Evolutionary conservation across 2,888 invertebrate genomes (phyloP).

Genomic region (Lasioglossum villosulum): DNA sequence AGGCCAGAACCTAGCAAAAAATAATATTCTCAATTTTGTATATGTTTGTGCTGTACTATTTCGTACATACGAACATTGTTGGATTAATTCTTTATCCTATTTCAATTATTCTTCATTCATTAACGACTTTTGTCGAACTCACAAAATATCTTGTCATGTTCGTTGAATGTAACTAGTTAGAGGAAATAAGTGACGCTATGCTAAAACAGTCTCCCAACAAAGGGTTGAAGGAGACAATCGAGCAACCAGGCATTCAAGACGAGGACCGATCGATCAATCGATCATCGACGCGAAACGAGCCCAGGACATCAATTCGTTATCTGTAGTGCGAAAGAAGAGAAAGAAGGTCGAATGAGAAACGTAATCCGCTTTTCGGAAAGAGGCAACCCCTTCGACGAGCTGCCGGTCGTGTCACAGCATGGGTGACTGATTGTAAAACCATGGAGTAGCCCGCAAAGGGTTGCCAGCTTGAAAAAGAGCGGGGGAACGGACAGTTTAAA

Average conservation of each 20-base stretch:
- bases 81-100: background rate
- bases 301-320: conserved; percentile 34
- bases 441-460: conserved; percentile 83
- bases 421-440: conserved; percentile 85
- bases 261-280: conserved; percentile 62
- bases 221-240: background rate
- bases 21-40: background rate
- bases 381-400: conserved; percentile 82
- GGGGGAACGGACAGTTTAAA: conserved; percentile 77
- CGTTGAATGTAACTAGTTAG: background rate
- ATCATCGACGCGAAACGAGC: conserved; percentile 56
- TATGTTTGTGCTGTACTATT: background rate
- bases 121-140: background rate
- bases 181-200: background rate
- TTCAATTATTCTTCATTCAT: background rate
- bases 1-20: background rate
- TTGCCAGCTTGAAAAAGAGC: conserved; percentile 54
- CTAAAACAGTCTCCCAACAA: background rate
- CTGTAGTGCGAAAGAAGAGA: conserved; percentile 11
- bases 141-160: background rate
- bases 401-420: conserved; percentile 83
- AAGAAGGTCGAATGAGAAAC: conserved; percentile 60
- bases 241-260: background rate
- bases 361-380: conserved; percentile 83
- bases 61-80: background rate